Evolutionary conservation across 2,888 invertebrate species (phyloP), one percentile per base, ranked within the genome.

Genomic region (Apamea monoglypha): DNA sequence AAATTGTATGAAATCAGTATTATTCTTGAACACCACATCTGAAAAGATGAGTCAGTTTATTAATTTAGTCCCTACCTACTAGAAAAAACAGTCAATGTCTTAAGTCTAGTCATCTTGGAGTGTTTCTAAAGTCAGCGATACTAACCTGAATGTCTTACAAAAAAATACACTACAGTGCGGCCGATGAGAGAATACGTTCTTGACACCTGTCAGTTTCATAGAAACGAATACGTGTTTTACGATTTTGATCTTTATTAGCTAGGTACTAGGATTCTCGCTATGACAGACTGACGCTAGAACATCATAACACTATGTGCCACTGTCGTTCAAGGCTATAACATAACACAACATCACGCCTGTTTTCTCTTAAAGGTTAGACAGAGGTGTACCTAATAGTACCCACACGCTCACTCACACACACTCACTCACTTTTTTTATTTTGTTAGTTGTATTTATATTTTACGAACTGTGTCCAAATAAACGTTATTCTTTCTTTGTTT

Each of bases 1-100:
- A 36, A 56, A 56, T 71, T 68, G 16, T 61, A 56, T 4, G 36
- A 66, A 74, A 67, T 29, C 36, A 67, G 50, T n/a, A 29, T 68
- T 50, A 36, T 50, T 50, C 29, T 21, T 50, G 18, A 14, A 18
- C n/a, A 47, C 16, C 12, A 8, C 36, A 18, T 75, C n/a, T 40
- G 14, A 14, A 44, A 78, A 29, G 1, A 78, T 78, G 14, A 36
- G 14, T 59, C 36, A 47, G 12, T 47, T 59, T 59, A 18, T 59
- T 66, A 21, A n/a, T 47, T 1, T 32, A 21, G 6, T 53, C 63
- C 10, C 18, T 63, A 44, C 7, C 1, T 25, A 40, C 29, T n/a
- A 77, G 1, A 40, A 53, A 29, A 18, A 56, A 56, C 16, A 18
- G 21, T 73, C 56, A 18, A 32, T 66, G 5, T 40, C 0, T 40